A percentile compares a stretch with the other conserved stretches of the same genome.
These are phyloP conservation scores for Hycleus cichorii DNA, from an alignment of 1,140 invertebrate species.

Conservation along the genomic window DNA sequence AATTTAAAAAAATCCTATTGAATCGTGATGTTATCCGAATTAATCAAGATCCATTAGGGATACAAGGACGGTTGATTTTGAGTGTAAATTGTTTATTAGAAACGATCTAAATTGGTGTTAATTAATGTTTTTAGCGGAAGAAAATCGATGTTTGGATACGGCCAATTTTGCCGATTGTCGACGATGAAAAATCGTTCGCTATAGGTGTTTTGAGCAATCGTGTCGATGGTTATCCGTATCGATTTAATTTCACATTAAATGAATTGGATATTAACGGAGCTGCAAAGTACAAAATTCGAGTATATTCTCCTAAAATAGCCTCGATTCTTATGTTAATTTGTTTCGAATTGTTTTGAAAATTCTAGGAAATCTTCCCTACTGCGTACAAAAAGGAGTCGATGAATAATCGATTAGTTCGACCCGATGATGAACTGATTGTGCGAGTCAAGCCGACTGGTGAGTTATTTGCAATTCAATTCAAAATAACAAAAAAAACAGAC, in stretches of 20 bases:
- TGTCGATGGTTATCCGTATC: constrained; percentile 52
- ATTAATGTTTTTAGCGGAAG: constrained; percentile 35
- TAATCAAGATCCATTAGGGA: constrained; percentile 78
- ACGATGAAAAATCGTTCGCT: constrained; percentile 44
- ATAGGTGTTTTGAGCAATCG: constrained; percentile 51
- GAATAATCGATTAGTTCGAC: too few species aligned
- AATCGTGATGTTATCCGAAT: constrained; percentile 72
- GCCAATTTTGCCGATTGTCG: constrained; percentile 40
- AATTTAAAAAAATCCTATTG: constrained; percentile 68
- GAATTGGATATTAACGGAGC: constrained; percentile 44
- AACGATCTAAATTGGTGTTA: constrained; percentile 4
- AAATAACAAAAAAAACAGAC: too few species aligned
- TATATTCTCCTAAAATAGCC: too few species aligned
- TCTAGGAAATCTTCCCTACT: too few species aligned
- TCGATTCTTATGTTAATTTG: too few species aligned
- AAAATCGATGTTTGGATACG: constrained; percentile 46
- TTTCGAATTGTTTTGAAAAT: too few species aligned
- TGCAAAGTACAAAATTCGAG: constrained; percentile 12
- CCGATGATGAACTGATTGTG: too few species aligned
- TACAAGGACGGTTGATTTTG: constrained; percentile 50
- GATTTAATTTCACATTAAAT: constrained; percentile 45
- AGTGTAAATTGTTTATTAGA: constrained; percentile 14
- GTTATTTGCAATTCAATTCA: too few species aligned
- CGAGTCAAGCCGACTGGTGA: too few species aligned
- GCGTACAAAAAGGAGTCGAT: too few species aligned